Percentiles rank a stretch among this genome's conserved stretches.
Evolutionary conservation across 1,140 invertebrate species (phyloP).

Genomic region (Coptotermes formosanus): DNA sequence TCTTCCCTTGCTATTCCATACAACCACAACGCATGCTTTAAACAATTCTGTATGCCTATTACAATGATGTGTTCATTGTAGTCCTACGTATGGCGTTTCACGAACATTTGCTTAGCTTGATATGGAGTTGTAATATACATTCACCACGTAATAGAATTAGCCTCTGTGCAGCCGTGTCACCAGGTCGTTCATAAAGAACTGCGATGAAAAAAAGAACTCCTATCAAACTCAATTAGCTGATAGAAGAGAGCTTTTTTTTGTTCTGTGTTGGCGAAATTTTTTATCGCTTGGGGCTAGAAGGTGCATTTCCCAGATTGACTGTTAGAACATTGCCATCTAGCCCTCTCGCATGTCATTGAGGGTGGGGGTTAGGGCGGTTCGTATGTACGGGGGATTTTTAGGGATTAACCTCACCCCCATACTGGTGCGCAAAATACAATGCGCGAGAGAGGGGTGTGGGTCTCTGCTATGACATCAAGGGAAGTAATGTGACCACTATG

Average conservation of each 20-base stretch:
- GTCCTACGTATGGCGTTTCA: not conserved
- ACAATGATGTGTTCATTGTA: not conserved
- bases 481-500: not conserved
- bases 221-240: conserved; percentile 9
- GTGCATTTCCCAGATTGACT: conserved; percentile 17
- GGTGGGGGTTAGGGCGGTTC: not conserved
- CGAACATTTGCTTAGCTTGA: not conserved
- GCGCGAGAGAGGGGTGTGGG: not conserved
- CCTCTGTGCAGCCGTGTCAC: not conserved
- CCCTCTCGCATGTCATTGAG: not conserved
- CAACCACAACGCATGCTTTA: not conserved
- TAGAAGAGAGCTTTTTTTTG: not conserved
- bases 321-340: conserved; percentile 1
- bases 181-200: not conserved
- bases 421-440: not conserved
- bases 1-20: not conserved
- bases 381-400: conserved; percentile 9
- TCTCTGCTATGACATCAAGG: not conserved
- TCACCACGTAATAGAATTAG: conserved; percentile 3
- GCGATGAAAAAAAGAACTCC: not conserved
- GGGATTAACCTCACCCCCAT: not conserved
- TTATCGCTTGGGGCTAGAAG: conserved; percentile 9
- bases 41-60: not conserved
- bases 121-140: not conserved
- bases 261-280: conserved; percentile 7